phyloP scores from a whole-genome alignment of 2,113 vertebrate genomes.

The Ctenodactylus gundi region DNA sequence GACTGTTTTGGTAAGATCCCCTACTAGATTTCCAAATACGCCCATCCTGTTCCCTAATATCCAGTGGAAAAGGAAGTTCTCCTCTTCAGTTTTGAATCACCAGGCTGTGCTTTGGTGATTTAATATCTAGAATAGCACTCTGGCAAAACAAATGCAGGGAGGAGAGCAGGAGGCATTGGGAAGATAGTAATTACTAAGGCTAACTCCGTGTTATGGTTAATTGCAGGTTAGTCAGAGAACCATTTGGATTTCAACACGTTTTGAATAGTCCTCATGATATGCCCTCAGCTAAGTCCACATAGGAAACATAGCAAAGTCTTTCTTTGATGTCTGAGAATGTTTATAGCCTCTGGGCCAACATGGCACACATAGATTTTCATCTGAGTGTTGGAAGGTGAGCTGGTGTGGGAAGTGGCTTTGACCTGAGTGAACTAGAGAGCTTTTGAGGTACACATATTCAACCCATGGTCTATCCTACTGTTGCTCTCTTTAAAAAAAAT shows the following conservation, averaged over 20 bases:
- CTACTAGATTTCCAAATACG: not conserved
- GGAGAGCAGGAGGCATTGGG: not conserved
- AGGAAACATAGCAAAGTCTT: not conserved
- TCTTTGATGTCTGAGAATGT: conserved; percentile 56
- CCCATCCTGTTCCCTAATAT: not conserved
- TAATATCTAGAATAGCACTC: not conserved
- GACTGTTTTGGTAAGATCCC: not conserved
- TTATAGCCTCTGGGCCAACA: not conserved
- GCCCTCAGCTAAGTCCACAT: not conserved
- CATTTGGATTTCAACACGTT: conserved; percentile 62
- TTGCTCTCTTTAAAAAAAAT: too few relatives aligned
- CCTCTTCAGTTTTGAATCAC: not conserved
- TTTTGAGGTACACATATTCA: too few relatives aligned
- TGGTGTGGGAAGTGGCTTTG: not conserved
- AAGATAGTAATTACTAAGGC: conserved; percentile 52
- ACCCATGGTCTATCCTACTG: too few relatives aligned
- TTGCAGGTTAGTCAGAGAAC: conserved; percentile 60
- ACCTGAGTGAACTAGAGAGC: too few relatives aligned
- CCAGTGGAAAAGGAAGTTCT: not conserved
- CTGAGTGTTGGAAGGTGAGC: not conserved
- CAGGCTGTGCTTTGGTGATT: not conserved
- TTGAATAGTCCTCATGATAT: conserved; percentile 51
- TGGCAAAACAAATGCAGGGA: not conserved
- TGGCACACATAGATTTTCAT: not conserved
- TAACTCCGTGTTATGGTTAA: conserved; percentile 50